phyloP scores from a whole-genome alignment of 2,888 invertebrate species.

The Eilema caniola region DNA sequence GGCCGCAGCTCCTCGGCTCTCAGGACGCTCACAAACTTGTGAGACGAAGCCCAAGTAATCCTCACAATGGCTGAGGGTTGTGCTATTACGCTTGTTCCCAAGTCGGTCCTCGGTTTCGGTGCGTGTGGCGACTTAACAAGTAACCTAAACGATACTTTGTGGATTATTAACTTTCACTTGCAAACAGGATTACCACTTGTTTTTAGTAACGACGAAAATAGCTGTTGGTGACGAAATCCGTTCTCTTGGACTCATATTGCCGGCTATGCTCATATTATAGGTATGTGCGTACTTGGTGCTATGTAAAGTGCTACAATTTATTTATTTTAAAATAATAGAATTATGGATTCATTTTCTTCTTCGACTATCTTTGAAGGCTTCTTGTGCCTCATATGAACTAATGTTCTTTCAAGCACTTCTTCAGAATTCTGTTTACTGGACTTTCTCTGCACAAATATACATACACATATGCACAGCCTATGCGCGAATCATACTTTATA shows the following conservation, averaged over 20 bases:
- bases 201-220: not conserved
- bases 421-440: too few relatives aligned
- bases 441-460: too few relatives aligned
- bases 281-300: too few relatives aligned
- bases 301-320: too few relatives aligned
- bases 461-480: not conserved
- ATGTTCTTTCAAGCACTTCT: too few relatives aligned
- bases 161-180: not conserved
- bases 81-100: constrained; percentile 13
- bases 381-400: too few relatives aligned
- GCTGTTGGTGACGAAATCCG: not conserved
- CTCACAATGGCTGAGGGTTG: constrained; percentile 1
- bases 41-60: constrained; percentile 12
- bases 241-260: not conserved
- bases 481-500: constrained; percentile 22
- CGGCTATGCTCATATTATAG: too few relatives aligned
- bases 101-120: not conserved
- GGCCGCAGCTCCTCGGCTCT: not conserved
- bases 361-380: too few relatives aligned
- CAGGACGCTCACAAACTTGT: constrained; percentile 6
- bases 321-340: too few relatives aligned
- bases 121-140: not conserved
- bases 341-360: too few relatives aligned
- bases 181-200: not conserved
- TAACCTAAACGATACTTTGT: not conserved